Evolutionary conservation across 2,888 invertebrate genomes (phyloP).

Genomic region (Acrobasis repandana): DNA sequence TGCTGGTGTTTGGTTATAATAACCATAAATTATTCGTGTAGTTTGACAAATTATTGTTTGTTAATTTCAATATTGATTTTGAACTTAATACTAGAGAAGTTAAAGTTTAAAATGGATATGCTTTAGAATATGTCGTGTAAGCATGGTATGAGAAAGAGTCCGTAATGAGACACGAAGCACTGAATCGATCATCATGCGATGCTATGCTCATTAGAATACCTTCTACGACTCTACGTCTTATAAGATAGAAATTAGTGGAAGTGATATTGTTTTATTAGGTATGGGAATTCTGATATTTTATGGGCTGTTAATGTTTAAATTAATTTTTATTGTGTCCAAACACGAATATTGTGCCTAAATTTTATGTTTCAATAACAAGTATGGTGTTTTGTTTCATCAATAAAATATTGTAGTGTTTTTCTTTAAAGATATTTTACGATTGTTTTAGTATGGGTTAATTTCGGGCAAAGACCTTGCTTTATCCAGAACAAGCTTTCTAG

Average conservation of each 20-base stretch:
- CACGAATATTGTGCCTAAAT: constrained; percentile 19
- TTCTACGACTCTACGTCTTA: constrained; percentile 33
- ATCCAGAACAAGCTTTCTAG: no score
- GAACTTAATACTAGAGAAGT: constrained; percentile 11
- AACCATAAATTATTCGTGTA: constrained; percentile 56
- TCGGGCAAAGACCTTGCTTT: no score
- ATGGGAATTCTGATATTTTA: constrained; percentile 24
- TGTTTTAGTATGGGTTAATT: neutral
- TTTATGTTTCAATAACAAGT: constrained; percentile 9
- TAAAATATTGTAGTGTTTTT: neutral
- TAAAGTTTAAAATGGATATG: constrained; percentile 17
- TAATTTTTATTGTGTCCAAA: constrained; percentile 19
- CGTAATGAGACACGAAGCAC: constrained; percentile 54
- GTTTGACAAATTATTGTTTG: constrained; percentile 29
- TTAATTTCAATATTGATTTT: constrained; percentile 24
- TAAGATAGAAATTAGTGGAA: constrained; percentile 37
- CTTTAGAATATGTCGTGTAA: constrained; percentile 38
- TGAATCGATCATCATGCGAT: constrained; percentile 50
- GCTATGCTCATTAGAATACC: constrained; percentile 47
- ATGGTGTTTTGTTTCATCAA: constrained; percentile 24
- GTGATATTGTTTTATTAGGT: constrained; percentile 31
- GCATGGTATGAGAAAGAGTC: constrained; percentile 40
- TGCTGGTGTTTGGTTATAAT: constrained; percentile 56
- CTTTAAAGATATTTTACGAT: neutral
- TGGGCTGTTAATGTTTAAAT: constrained; percentile 22